phyloP scores from a whole-genome alignment of 2,888 invertebrate species.

The Lumbricus terrestris region DNA sequence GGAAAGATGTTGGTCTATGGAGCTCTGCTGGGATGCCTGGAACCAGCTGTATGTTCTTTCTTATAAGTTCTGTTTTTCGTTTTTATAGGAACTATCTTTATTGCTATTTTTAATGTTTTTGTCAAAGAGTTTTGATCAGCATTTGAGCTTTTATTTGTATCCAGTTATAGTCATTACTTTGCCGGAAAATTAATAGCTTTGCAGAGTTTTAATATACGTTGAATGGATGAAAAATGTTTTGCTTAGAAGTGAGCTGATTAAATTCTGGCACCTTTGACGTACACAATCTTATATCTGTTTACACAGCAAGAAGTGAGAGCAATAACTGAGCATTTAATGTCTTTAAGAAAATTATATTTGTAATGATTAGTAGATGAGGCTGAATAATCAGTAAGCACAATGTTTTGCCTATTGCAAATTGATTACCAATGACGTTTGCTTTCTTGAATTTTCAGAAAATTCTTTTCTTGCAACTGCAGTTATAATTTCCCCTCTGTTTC shows the following conservation, averaged over 20 bases:
- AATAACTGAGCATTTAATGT: neutral
- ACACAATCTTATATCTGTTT: neutral
- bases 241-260: too few relatives aligned
- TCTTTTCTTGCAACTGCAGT: neutral
- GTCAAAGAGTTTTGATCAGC: neutral
- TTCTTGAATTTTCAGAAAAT: neutral
- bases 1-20: slow-evolving; percentile 56
- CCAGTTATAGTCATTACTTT: neutral
- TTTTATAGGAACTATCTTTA: neutral
- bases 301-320: neutral
- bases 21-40: slow-evolving; percentile 54
- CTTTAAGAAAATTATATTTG: too few relatives aligned
- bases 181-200: neutral
- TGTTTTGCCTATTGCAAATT: too few relatives aligned
- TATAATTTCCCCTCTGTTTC: neutral
- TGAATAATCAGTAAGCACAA: neutral
- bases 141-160: neutral
- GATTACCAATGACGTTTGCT: too few relatives aligned
- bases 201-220: neutral
- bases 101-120: neutral
- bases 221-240: neutral
- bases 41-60: slow-evolving; percentile 50
- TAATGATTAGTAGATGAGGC: neutral
- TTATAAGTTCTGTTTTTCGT: neutral
- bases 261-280: neutral